Percentiles rank a stretch among this genome's conserved stretches.
Evolutionary conservation across 2,113 vertebrate species (phyloP).

Genomic region (Monarcha castaneiventris): DNA sequence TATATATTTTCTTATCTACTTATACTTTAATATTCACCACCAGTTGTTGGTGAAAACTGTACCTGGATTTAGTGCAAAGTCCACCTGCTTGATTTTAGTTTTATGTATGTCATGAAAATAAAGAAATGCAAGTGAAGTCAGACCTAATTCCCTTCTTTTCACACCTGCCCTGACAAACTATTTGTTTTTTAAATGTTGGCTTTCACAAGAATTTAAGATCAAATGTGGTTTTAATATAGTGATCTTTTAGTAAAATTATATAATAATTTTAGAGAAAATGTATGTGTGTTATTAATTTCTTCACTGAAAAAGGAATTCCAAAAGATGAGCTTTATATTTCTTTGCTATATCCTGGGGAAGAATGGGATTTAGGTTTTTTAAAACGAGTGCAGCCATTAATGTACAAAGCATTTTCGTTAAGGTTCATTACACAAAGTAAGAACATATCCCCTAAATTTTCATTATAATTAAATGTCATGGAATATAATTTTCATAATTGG

Average conservation of each 20-base stretch:
- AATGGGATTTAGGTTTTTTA: neutral
- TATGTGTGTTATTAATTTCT: neutral
- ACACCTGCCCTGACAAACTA: neutral
- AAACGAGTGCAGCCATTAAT: slow-evolving; percentile 13
- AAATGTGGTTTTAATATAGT: neutral
- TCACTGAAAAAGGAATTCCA: neutral
- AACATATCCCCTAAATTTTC: slow-evolving; percentile 25
- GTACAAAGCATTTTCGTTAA: neutral
- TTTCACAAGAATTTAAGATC: slow-evolving; percentile 8
- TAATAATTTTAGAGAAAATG: neutral
- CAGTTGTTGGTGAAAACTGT: neutral
- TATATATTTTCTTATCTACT: neutral
- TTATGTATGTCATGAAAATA: neutral
- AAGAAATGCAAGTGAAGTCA: neutral
- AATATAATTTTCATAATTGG: slow-evolving; percentile 28
- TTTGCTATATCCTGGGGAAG: neutral
- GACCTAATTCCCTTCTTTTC: neutral
- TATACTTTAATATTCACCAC: neutral
- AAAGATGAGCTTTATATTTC: slow-evolving; percentile 8
- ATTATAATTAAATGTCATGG: neutral
- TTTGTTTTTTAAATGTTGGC: neutral
- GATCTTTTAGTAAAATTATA: neutral
- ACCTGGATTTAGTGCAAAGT: neutral
- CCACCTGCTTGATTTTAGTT: neutral
- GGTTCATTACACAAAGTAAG: slow-evolving; percentile 43